A percentile compares a stretch with the other conserved stretches of the same genome.
phyloP scores from a whole-genome alignment of 2,888 invertebrate genomes.

The Apodemia mormo region DNA sequence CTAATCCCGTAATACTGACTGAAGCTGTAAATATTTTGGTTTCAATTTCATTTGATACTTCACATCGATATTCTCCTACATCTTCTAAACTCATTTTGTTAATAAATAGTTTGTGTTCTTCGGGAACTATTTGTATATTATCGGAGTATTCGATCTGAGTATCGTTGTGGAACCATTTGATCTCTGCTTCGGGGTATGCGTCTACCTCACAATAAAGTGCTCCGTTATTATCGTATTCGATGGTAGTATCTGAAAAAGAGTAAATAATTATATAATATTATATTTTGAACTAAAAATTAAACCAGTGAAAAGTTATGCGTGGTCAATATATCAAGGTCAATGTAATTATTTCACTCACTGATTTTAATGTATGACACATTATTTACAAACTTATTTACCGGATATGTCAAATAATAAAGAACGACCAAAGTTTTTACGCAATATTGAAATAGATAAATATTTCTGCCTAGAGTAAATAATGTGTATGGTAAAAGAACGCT shows the following conservation, averaged over 20 bases:
- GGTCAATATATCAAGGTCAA: too few species aligned
- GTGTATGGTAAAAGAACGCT: too few species aligned
- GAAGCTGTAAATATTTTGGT: slow-evolving; percentile 42
- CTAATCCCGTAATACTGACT: slow-evolving; percentile 59
- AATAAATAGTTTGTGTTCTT: slow-evolving; percentile 51
- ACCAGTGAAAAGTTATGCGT: too few species aligned
- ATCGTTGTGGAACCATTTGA: slow-evolving; percentile 61
- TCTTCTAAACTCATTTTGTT: slow-evolving; percentile 55
- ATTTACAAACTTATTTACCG: too few species aligned
- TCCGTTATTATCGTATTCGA: slow-evolving; percentile 57
- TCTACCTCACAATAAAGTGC: slow-evolving; percentile 56
- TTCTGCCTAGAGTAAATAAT: too few species aligned
- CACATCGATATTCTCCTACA: slow-evolving; percentile 58
- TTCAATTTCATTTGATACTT: slow-evolving; percentile 49
- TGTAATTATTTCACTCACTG: too few species aligned
- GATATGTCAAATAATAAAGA: too few species aligned
- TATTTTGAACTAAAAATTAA: too few species aligned
- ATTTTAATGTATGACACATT: too few species aligned
- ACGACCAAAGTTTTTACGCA: too few species aligned
- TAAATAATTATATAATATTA: not conserved
- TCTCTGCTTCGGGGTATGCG: slow-evolving; percentile 59
- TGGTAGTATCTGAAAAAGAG: slow-evolving; percentile 50
- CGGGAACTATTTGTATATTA: slow-evolving; percentile 42
- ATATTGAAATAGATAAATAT: too few species aligned
- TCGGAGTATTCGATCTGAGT: slow-evolving; percentile 42